A percentile compares a stretch with the other conserved stretches of the same genome.
These are phyloP conservation scores for Agrotis exclamationis DNA, from an alignment of 2,888 invertebrate species.

Conservation along the genomic window DNA sequence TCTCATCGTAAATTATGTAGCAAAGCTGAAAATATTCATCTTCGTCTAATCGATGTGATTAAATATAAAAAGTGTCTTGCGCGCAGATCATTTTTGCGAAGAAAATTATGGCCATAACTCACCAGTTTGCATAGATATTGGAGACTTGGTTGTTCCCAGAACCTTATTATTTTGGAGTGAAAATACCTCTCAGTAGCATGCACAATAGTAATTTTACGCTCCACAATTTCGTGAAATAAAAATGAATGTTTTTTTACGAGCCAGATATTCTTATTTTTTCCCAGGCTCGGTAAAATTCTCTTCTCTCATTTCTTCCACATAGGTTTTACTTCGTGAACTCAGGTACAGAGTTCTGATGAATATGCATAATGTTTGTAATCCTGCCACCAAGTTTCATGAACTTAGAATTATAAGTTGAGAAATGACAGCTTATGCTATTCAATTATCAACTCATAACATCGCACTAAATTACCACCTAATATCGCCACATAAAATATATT, in stretches of 20 bases:
- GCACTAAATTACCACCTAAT: slow-evolving; percentile 36
- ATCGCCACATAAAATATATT: slow-evolving; percentile 49
- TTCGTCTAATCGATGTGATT: slow-evolving; percentile 56
- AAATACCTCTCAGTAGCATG: slow-evolving; percentile 10
- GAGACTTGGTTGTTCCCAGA: slow-evolving; percentile 1
- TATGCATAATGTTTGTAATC: not conserved
- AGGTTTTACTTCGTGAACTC: not conserved
- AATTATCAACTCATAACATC: slow-evolving; percentile 2
- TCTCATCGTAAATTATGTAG: slow-evolving; percentile 62
- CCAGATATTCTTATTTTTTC: not conserved
- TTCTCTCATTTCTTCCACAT: not conserved
- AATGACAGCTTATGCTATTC: not conserved
- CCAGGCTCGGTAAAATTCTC: not conserved
- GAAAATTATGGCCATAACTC: slow-evolving; percentile 50
- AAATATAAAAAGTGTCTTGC: slow-evolving; percentile 35
- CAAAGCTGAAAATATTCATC: slow-evolving; percentile 57
- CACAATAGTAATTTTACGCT: slow-evolving; percentile 23
- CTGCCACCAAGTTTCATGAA: no score
- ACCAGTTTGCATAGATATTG: slow-evolving; percentile 45
- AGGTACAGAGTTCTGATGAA: not conserved
- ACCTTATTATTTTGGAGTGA: slow-evolving; percentile 31
- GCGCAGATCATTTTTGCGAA: slow-evolving; percentile 36
- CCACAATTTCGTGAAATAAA: slow-evolving; percentile 10
- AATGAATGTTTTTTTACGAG: not conserved
- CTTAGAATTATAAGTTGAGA: no score